These are phyloP conservation scores for Microctenopoma lineatum DNA, from an alignment of 2,797 vertebrate species.

Conservation along the genomic window DNA sequence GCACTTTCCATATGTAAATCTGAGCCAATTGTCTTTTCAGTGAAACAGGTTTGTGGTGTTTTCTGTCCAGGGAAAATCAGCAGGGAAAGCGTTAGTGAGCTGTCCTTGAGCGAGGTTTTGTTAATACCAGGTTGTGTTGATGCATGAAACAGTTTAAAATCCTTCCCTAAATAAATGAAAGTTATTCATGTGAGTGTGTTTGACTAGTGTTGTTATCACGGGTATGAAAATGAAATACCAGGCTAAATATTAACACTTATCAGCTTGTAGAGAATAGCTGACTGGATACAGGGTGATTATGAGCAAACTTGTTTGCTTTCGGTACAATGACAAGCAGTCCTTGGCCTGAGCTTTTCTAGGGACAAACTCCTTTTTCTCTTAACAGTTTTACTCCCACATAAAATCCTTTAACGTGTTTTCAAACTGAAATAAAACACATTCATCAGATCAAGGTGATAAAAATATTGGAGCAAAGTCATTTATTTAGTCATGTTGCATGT, in stretches of 20 bases:
- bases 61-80: conserved; percentile 1
- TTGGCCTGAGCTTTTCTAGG: conserved; percentile 13
- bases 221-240: conserved; percentile 18
- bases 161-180: conserved; percentile 43
- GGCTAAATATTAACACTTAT: conserved; percentile 54
- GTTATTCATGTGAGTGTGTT: conserved; percentile 23
- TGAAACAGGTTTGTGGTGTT: not conserved
- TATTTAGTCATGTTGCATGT: not conserved
- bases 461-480: not conserved
- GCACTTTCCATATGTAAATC: not conserved
- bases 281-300: conserved; percentile 23
- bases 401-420: conserved; percentile 7
- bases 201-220: conserved; percentile 41
- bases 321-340: conserved; percentile 42
- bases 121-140: not conserved
- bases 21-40: not conserved
- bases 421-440: not conserved
- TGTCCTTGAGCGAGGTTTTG: conserved; percentile 38
- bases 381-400: not conserved
- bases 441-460: not conserved
- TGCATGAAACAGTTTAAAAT: conserved; percentile 17
- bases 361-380: not conserved
- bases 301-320: conserved; percentile 13
- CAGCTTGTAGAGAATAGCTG: conserved; percentile 13
- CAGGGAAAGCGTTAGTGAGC: not conserved